These are phyloP conservation scores for Drosophila nigromelanica DNA, from an alignment of 1,140 invertebrate species.

Conservation along the genomic window DNA sequence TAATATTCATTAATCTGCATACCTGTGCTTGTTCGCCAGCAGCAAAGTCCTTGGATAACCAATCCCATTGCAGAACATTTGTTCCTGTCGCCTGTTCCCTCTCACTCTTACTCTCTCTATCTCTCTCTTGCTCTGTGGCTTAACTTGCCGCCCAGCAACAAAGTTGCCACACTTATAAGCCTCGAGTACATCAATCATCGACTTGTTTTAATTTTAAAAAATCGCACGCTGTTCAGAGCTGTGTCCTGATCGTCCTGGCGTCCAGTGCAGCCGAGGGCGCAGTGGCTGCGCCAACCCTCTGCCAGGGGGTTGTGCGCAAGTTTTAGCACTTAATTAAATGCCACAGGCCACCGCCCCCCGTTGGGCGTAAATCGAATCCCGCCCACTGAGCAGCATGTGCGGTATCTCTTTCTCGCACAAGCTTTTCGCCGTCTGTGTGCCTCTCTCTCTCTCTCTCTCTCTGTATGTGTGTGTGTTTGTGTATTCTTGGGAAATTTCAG, in stretches of 20 bases:
- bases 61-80: conserved; percentile 16
- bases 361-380: conserved; percentile 52
- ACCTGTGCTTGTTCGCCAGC: not conserved
- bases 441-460: too few species aligned
- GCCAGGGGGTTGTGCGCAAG: conserved; percentile 24
- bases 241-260: conserved; percentile 1
- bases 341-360: conserved; percentile 21
- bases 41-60: conserved; percentile 19
- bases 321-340: conserved; percentile 75
- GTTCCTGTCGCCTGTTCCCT: not conserved
- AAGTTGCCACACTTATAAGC: conserved; percentile 67
- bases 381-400: conserved; percentile 60
- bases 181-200: conserved; percentile 78
- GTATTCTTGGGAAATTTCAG: conserved; percentile 56
- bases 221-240: conserved; percentile 57
- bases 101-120: not conserved
- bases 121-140: conserved; percentile 4
- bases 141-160: conserved; percentile 24
- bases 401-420: conserved; percentile 61
- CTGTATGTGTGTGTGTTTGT: conserved; percentile 13
- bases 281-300: not conserved
- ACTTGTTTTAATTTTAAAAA: conserved; percentile 79
- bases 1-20: conserved; percentile 15
- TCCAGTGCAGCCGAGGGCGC: too few species aligned
- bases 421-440: not conserved